Conservation (phyloP, 2,113 vertebrate genomes). For the Mobula birostris region DNA sequence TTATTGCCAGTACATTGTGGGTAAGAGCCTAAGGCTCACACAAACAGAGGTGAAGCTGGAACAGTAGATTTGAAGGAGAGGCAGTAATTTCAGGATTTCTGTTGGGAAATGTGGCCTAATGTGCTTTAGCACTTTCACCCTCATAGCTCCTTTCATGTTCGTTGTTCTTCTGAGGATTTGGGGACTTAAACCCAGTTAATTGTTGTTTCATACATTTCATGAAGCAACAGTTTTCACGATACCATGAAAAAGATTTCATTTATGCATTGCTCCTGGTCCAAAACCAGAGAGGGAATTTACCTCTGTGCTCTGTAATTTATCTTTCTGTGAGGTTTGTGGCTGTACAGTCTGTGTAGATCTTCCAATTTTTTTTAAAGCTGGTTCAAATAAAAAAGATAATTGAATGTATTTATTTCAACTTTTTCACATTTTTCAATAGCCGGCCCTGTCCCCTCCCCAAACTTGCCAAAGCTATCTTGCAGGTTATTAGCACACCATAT, state of each 20-base stretch:
- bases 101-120: background rate
- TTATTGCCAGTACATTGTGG: background rate
- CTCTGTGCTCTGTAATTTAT: background rate
- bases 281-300: background rate
- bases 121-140: background rate
- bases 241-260: background rate
- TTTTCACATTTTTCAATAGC: background rate
- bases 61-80: background rate
- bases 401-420: background rate
- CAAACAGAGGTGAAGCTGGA: background rate
- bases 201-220: background rate
- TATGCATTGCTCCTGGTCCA: background rate
- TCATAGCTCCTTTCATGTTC: background rate
- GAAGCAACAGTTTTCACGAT: too few species aligned
- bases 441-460: too few species aligned
- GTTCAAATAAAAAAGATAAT: background rate
- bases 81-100: background rate
- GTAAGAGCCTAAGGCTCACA: background rate
- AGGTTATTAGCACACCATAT: too few species aligned
- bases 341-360: background rate
- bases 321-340: background rate
- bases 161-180: background rate
- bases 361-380: background rate
- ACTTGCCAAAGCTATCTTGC: too few species aligned
- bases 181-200: background rate